These are phyloP conservation scores for Chymomyza costata DNA, from an alignment of 1,140 invertebrate species.

Conservation along the genomic window DNA sequence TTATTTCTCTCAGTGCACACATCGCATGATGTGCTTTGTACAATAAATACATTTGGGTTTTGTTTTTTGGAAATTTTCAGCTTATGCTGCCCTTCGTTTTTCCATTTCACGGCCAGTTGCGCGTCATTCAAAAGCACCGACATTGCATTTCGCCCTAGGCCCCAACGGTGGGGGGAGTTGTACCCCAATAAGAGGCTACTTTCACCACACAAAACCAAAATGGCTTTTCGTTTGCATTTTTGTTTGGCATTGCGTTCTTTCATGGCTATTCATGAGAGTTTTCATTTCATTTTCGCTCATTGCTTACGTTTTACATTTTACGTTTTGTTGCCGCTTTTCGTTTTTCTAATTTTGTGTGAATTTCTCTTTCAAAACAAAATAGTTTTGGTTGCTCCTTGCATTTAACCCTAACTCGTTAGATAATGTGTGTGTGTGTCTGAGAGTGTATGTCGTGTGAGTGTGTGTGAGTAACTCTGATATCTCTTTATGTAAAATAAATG, in stretches of 20 bases:
- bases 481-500: constrained; percentile 67
- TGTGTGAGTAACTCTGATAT: constrained; percentile 49
- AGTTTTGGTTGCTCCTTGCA: constrained; percentile 45
- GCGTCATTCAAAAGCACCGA: constrained; percentile 35
- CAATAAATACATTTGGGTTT: constrained; percentile 1
- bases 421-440: constrained; percentile 6
- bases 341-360: constrained; percentile 59
- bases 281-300: constrained; percentile 73
- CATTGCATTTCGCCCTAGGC: constrained; percentile 24
- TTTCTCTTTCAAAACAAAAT: constrained; percentile 51
- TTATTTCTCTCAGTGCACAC: too few relatives aligned
- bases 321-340: constrained; percentile 50
- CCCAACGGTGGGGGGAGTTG: constrained; percentile 5
- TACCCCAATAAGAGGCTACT: background rate
- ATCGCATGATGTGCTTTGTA: too few relatives aligned
- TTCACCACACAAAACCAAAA: constrained; percentile 49
- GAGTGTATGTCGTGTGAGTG: constrained; percentile 17
- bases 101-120: constrained; percentile 61
- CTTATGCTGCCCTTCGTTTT: constrained; percentile 58
- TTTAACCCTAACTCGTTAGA: constrained; percentile 40
- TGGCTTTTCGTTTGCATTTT: constrained; percentile 64
- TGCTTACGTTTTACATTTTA: constrained; percentile 67
- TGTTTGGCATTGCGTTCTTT: constrained; percentile 11
- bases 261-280: constrained; percentile 65
- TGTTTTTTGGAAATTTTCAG: constrained; percentile 50